These are phyloP conservation scores for Ophion ellenae DNA, from an alignment of 2,888 invertebrate genomes.

Conservation along the genomic window DNA sequence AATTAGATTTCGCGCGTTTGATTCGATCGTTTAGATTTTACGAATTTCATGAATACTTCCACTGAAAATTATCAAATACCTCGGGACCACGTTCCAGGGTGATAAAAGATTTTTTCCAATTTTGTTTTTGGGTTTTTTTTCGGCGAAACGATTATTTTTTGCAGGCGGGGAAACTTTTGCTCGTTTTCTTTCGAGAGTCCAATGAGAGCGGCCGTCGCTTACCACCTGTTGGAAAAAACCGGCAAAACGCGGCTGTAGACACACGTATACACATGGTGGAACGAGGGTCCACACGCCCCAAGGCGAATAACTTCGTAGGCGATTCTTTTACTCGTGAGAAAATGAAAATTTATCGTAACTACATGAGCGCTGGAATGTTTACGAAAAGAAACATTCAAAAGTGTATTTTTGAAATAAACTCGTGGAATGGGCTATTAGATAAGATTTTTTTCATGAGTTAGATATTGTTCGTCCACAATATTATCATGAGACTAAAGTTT, in stretches of 20 bases:
- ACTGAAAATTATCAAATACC: not conserved
- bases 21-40: not conserved
- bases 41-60: not conserved
- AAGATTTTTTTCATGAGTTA: not conserved
- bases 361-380: not conserved
- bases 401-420: not conserved
- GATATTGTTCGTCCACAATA: no score
- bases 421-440: not conserved
- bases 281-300: not conserved
- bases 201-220: constrained; percentile 6
- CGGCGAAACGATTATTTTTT: not conserved
- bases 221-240: constrained; percentile 59
- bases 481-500: not conserved
- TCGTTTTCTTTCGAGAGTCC: not conserved
- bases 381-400: not conserved
- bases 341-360: not conserved
- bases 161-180: not conserved
- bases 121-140: not conserved
- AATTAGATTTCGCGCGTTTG: not conserved
- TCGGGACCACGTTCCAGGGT: not conserved
- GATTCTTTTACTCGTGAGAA: not conserved
- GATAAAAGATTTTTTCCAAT: not conserved
- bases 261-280: not conserved
- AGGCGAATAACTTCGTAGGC: not conserved
- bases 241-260: not conserved